Conservation (phyloP, 2,113 vertebrate genomes). For the Burhinus bistriatus region DNA sequence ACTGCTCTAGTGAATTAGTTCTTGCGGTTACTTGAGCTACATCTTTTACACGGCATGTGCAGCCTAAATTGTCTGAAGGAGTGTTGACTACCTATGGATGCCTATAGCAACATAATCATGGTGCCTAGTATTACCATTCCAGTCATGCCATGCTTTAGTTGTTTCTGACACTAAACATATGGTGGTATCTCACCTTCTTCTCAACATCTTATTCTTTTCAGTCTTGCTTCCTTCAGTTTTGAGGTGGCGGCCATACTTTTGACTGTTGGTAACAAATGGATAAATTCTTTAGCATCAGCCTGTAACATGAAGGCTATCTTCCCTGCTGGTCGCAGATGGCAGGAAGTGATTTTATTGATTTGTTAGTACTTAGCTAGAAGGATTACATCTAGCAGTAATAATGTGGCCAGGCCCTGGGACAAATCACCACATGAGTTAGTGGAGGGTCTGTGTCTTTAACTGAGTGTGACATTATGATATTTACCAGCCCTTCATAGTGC, state of each 20-base stretch:
- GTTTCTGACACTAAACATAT: background rate
- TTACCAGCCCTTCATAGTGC: background rate
- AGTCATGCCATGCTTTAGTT: background rate
- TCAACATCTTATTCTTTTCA: background rate
- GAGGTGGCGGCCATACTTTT: background rate
- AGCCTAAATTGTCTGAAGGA: background rate
- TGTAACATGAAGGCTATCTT: background rate
- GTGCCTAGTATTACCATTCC: background rate
- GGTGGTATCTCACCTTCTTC: background rate
- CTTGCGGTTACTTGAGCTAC: background rate
- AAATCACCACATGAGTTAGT: background rate
- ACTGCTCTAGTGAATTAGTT: background rate
- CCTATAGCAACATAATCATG: background rate
- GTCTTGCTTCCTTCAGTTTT: background rate
- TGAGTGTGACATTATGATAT: background rate
- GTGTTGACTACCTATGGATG: background rate
- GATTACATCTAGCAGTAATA: conserved; percentile 23
- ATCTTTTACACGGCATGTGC: background rate
- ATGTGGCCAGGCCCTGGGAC: background rate
- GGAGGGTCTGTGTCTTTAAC: conserved; percentile 3
- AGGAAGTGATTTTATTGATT: conserved; percentile 17
- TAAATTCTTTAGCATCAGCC: background rate
- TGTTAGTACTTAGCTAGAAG: conserved; percentile 22
- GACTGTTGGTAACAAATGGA: background rate
- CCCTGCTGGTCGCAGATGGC: background rate